Evolutionary conservation across 2,888 invertebrate genomes (phyloP), one percentile per base, ranked within the genome.

Genomic region (Spodoptera exigua): DNA sequence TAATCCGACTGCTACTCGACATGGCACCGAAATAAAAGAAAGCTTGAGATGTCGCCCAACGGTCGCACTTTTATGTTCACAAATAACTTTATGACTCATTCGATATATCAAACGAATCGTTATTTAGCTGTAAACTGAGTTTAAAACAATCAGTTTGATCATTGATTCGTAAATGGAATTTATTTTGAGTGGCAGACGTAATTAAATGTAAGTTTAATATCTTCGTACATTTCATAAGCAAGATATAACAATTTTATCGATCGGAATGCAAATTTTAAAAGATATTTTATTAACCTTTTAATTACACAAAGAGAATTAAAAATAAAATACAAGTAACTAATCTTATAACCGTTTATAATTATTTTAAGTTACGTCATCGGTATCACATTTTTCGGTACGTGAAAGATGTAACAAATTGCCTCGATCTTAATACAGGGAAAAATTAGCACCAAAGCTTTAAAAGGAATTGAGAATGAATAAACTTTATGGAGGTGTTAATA

Each of bases 11-110:
- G 74, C 81, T 79, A 78, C 79, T 79, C 79, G 72, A 80, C 82
- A 76, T 81, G 85, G 84, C 85, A 85, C 80, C 76, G 78, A 86
- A 86, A 87, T 83, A 87, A 89, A 89, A 89, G 88, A 86, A 89
- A 88, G 87, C 84, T 81, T 81, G 83, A 83, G 78, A 81, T 84
- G 81, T 84, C 79, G 70, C 78, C 70, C 69, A 70, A 67, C 79
- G 67, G 64, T 54, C 71, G 67, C 66, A 69, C 65, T 68, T n/a
- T 65, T 62, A 70, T 67, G 59, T 51, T 67, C 65, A 60, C 62
- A 70, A 68, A 58, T 70, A 63, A 64, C 53, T 63, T 74, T 66
- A 70, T 81, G 78, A 79, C 60, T 80, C 80, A 80, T 75, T 63
- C 63, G 48, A 61, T 43, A 77, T 80, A 77, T 79, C 63, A 63